Percentiles rank a stretch among this genome's conserved stretches.
Conservation (phyloP, 2,113 vertebrate genomes). For the Peromyscus leucopus region DNA sequence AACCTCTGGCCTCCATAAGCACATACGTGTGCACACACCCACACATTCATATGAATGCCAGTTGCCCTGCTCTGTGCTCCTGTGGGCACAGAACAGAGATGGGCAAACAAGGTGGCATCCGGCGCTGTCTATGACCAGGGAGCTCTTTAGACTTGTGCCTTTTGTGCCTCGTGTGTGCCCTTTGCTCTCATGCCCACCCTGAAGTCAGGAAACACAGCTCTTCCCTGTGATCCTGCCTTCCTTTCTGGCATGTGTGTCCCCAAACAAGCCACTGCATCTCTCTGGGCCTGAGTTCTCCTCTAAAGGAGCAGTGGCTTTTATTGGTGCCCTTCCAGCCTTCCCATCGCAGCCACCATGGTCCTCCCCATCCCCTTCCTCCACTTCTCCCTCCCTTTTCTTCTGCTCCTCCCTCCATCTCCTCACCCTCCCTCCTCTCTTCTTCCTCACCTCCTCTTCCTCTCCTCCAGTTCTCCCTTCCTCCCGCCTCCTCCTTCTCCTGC, state of each 20-base stretch:
- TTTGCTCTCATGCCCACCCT: not conserved
- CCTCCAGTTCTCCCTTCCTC: not conserved
- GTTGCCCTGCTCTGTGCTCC: not conserved
- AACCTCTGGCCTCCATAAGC: not conserved
- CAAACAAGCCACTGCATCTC: not conserved
- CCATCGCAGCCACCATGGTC: not conserved
- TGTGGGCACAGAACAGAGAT: not conserved
- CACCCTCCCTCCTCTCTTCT: not conserved
- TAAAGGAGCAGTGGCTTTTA: not conserved
- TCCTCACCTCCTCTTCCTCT: no score
- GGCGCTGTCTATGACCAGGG: accelerated
- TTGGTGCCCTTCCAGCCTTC: accelerated
- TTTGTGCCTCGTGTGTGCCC: not conserved
- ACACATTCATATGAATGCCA: not conserved
- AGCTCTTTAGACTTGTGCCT: not conserved
- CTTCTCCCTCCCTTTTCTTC: not conserved
- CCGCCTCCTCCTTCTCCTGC: not conserved
- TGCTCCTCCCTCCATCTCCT: no score
- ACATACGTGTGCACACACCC: not conserved
- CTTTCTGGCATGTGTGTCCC: not conserved
- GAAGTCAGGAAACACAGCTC: not conserved
- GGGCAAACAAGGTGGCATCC: not conserved
- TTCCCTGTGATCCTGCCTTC: not conserved
- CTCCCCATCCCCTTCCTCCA: no score
- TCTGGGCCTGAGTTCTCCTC: not conserved